Base-by-base conservation (phyloP, 2,797 vertebrate species). In the Cyclopterus lumpus region DNA sequence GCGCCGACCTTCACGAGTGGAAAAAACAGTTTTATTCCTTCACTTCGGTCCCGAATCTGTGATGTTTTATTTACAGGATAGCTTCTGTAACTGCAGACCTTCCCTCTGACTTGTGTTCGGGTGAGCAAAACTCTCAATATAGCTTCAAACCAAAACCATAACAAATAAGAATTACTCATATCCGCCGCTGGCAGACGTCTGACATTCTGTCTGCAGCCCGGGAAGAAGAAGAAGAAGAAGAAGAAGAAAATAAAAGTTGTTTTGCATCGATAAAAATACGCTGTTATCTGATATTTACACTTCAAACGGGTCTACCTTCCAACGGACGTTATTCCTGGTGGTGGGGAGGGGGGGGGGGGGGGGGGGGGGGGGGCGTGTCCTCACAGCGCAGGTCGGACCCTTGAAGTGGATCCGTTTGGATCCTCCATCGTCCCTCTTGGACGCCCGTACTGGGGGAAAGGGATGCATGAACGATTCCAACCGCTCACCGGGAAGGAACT, bases 211-310 rank as follows among this genome's bases (percentile, higher is more conserved):
- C 71, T 85, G 77, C 71, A 73, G 80, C 59, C 83, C 48, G 79
- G 30, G 66, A 86, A 77, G 85, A 3, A 36, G 32, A n/a, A 48
- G 30, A 30, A 30, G 30, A 30, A 30, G 32, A n/a, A n/a, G 66
- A 86, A 77, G 84, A 2, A 30, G 30, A 20, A 49, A 84, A 83
- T 80, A 84, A 82, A 83, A 90, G 83, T 59, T 71, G 51, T 82
- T 78, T 72, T 80, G 63, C 53, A 57, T 42, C 74, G 77, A 79
- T 86, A 84, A 88, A 89, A 89, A 88, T 90, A 83, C 3, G 28
- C 42, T 14, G 46, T 70, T 80, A 78, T 89, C 77, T 71, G 81
- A 83, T 87, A 88, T 93, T 92, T 90, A 86, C 91, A 91, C 89
- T 89, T 92, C 91, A 92, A 91, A 91, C 81, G 14, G 59, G 49